These are phyloP conservation scores for Nomada fucata DNA, from an alignment of 2,888 invertebrate species.

Conservation along the genomic window DNA sequence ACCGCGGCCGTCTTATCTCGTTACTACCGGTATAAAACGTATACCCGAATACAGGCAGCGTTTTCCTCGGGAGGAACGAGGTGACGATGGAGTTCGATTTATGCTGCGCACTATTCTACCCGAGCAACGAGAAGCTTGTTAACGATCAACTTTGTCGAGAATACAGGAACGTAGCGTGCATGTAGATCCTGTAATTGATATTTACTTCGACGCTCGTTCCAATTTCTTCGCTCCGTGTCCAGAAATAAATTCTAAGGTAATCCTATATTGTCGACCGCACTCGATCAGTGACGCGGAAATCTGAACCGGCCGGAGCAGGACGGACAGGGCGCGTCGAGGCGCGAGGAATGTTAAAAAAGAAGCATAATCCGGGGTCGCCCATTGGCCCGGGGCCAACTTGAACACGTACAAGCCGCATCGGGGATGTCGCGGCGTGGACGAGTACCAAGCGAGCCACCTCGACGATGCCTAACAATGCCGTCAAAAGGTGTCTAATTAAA, in stretches of 20 bases:
- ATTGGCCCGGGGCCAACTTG: slow-evolving; percentile 78
- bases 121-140: too few species aligned
- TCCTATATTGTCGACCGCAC: background rate
- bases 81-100: background rate
- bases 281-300: background rate
- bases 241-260: background rate
- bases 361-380: slow-evolving; percentile 69
- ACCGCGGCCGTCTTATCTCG: background rate
- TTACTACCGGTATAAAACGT: background rate
- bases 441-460: slow-evolving; percentile 70
- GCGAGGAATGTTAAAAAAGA: slow-evolving; percentile 11
- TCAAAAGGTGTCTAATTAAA: slow-evolving; percentile 83
- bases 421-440: slow-evolving; percentile 58
- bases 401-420: slow-evolving; percentile 74
- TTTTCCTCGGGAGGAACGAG: background rate
- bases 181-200: too few species aligned
- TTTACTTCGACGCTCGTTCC: too few species aligned
- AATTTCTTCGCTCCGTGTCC: too few species aligned
- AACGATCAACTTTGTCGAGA: background rate
- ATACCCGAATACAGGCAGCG: background rate
- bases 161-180: too few species aligned
- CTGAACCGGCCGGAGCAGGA: background rate
- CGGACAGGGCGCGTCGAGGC: background rate
- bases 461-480: slow-evolving; percentile 81
- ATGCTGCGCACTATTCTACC: background rate